Percentiles rank a stretch among this genome's conserved stretches.
Conservation (phyloP, 30 jellyfish, hydroid and myxozoan genomes). For the Chrysaora quinquecirrha region DNA sequence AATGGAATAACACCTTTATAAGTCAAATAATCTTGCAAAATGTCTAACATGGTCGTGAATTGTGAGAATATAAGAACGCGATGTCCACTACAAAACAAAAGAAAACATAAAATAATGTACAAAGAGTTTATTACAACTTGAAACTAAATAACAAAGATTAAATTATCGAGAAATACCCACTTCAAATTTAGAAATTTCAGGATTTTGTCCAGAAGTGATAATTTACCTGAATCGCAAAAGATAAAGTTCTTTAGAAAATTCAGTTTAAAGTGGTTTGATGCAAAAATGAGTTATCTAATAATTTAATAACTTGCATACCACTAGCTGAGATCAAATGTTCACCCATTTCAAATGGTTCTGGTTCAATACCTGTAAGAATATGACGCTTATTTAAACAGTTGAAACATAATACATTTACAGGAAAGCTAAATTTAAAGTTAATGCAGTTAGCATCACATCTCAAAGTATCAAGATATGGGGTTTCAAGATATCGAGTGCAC, state of each 20-base stretch:
- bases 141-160: not conserved
- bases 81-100: slow-evolving; percentile 68
- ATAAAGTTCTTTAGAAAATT: not conserved
- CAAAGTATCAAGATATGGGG: too few species aligned
- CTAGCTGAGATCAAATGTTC: slow-evolving; percentile 93
- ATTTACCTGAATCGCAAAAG: slow-evolving; percentile 65
- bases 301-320: too few species aligned
- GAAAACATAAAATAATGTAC: too few species aligned
- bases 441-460: too few species aligned
- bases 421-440: too few species aligned
- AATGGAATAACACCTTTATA: slow-evolving; percentile 63
- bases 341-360: slow-evolving; percentile 96
- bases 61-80: slow-evolving; percentile 93
- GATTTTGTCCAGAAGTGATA: slow-evolving; percentile 60
- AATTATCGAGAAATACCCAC: not conserved
- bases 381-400: too few species aligned
- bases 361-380: slow-evolving; percentile 97
- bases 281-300: not conserved
- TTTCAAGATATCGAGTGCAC: too few species aligned
- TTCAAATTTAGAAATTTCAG: slow-evolving; percentile 28
- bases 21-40: slow-evolving; percentile 91
- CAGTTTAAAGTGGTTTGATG: not conserved
- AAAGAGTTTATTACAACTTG: too few species aligned
- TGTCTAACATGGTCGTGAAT: slow-evolving; percentile 90
- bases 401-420: too few species aligned